Base-by-base conservation (phyloP, 2,797 vertebrate species). In the Myoxocephalus aenaeus region DNA sequence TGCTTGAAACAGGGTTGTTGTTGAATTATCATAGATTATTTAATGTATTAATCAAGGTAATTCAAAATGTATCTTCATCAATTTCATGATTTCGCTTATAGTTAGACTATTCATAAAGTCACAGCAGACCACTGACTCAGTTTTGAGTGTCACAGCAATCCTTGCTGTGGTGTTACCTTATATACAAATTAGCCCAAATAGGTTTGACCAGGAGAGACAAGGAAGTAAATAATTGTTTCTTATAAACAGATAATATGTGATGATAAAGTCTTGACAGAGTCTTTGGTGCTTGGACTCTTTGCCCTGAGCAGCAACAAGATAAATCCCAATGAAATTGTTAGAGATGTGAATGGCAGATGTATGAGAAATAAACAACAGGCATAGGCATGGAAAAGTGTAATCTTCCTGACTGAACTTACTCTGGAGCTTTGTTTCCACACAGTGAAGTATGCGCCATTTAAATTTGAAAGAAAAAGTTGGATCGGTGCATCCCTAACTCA, bases 11-110 rank as follows among this genome's bases (percentile, higher is more conserved):
- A 2, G 7, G 5, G 4, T 44, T 63, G 10, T 27, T 22, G 27
- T n/a, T 57, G n/a, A 63, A 59, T 76, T 13, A 40, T 54, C 73
- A 7, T 57, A 11, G 36, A 73, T 67, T 4, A 51, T 29, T 75
- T 5, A 7, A 15, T 51, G 18, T 17, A 42, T n/a, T 42, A 59
- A 53, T 46, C 22, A 57, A 63, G 2, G 9, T 51, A 8, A 34
- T 34, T 34, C 5, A 34, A 34, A 34, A 6, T 50, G 18, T 3
- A 22, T 7, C 32, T 22, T 44, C 1, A 53, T 69, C 32, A 14
- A 7, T 78, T 2, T n/a, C 15, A 46, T 40, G 20, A 57, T 32
- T 29, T 58, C 0, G 7, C 18, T n/a, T 13, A 54, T 12, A 34
- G 40, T 63, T 40, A 13, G 38, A 40, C 38, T 44, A 40, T 48